Evolutionary conservation across 2,797 vertebrate genomes (phyloP).

Genomic region (Oophaga sylvatica): DNA sequence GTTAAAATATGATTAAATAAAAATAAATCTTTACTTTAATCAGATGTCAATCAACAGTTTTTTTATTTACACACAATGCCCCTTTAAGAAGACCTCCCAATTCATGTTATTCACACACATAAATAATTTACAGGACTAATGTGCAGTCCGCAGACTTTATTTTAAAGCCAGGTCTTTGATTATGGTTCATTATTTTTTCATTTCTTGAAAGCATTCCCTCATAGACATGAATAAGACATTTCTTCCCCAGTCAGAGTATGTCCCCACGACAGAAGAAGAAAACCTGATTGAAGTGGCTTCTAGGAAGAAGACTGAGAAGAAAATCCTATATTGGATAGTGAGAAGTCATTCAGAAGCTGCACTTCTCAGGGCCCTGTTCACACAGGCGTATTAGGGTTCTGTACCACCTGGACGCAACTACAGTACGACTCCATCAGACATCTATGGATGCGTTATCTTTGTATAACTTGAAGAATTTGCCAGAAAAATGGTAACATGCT

Average conservation of each 20-base stretch:
- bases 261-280: neutral
- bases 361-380: neutral
- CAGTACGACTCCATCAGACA: neutral
- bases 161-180: conserved; percentile 48
- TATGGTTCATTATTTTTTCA: conserved; percentile 56
- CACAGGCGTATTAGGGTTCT: neutral
- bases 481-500: no score
- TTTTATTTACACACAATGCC: neutral
- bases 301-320: neutral
- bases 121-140: conserved; percentile 54
- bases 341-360: neutral
- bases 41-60: neutral
- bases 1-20: neutral
- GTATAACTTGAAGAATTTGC: no score
- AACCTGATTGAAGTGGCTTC: neutral
- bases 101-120: conserved; percentile 37
- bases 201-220: conserved; percentile 59
- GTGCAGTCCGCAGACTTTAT: conserved; percentile 33
- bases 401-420: neutral
- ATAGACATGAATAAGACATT: conserved; percentile 54
- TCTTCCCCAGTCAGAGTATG: neutral
- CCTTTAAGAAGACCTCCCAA: conserved; percentile 26
- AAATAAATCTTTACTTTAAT: neutral
- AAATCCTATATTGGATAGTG: neutral
- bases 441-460: no score